These are phyloP conservation scores for Unio pictorum DNA, from an alignment of 2,888 invertebrate species.

Conservation along the genomic window DNA sequence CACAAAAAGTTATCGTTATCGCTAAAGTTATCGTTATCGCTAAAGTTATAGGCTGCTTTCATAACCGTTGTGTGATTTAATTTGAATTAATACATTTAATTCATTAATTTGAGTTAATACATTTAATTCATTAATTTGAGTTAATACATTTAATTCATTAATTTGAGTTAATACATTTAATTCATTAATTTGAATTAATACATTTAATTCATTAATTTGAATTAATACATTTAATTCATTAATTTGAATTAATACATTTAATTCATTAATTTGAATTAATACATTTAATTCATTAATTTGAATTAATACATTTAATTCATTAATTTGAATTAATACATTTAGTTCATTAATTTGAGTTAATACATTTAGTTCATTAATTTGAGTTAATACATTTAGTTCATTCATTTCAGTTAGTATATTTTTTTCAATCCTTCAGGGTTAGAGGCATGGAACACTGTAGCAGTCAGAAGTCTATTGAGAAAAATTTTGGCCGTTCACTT, in stretches of 20 bases:
- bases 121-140: not conserved
- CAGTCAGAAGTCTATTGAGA: slow-evolving; percentile 57
- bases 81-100: not conserved
- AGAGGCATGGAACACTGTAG: slow-evolving; percentile 8
- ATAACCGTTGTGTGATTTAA: too few relatives aligned
- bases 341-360: too few relatives aligned
- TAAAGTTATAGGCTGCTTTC: too few relatives aligned
- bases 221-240: not conserved
- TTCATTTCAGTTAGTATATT: not conserved
- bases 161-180: too few relatives aligned
- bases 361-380: too few relatives aligned
- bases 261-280: not conserved
- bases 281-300: not conserved
- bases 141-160: not conserved
- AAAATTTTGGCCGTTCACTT: slow-evolving; percentile 71
- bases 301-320: not conserved
- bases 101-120: not conserved
- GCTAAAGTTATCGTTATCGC: too few relatives aligned
- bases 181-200: not conserved
- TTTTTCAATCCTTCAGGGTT: not conserved
- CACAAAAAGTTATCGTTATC: too few relatives aligned
- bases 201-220: not conserved
- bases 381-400: too few relatives aligned
- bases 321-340: not conserved
- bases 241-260: not conserved